phyloP scores from a whole-genome alignment of 2,113 vertebrate species.

The Mus pahari region DNA sequence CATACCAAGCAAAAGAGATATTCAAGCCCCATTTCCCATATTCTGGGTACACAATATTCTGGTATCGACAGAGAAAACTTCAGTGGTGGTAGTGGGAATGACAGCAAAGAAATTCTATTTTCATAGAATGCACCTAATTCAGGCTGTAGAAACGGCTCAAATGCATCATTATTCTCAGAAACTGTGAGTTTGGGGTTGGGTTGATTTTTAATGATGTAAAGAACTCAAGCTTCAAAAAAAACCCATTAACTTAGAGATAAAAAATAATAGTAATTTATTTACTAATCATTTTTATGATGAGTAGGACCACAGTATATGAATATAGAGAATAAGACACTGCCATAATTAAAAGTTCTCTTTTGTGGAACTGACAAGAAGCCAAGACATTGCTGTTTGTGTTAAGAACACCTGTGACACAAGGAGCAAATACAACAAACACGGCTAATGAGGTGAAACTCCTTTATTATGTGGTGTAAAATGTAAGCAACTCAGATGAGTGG shows the following conservation, averaged over 20 bases:
- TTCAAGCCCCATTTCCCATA: background rate
- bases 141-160: background rate
- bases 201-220: slow-evolving; percentile 42
- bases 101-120: background rate
- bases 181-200: background rate
- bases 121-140: background rate
- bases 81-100: background rate
- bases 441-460: background rate
- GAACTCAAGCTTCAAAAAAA: slow-evolving; percentile 10
- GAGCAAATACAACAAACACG: background rate
- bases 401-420: background rate
- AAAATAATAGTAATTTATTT: slow-evolving; percentile 24
- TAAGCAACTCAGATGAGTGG: accelerated
- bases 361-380: slow-evolving; percentile 28
- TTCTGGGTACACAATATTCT: background rate
- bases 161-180: background rate
- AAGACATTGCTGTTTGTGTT: background rate
- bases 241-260: slow-evolving; percentile 47
- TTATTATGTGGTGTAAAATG: background rate
- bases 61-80: background rate
- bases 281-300: background rate
- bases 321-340: background rate
- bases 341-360: background rate
- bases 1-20: background rate
- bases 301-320: background rate